Evolutionary conservation across 2,888 invertebrate genomes (phyloP).

Genomic region (Clostera curtula): DNA sequence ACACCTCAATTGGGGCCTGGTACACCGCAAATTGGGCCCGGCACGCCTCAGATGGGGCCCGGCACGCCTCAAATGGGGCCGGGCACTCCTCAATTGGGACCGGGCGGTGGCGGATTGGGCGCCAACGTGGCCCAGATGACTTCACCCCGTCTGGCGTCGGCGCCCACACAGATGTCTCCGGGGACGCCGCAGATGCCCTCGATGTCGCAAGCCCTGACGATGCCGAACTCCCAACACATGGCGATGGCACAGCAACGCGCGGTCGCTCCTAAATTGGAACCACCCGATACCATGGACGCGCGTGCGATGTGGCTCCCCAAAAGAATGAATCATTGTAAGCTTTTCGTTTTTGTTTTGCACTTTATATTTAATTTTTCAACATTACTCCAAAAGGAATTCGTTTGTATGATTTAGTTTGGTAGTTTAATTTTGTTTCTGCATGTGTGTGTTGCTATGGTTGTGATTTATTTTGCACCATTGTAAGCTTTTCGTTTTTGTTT

Average conservation of each 20-base stretch:
- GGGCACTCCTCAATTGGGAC: slow-evolving; percentile 33
- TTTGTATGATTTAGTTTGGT: no score
- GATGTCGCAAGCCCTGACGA: slow-evolving; percentile 56
- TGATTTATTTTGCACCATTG: slow-evolving; percentile 80
- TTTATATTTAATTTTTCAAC: slow-evolving; percentile 24
- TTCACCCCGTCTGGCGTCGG: slow-evolving; percentile 60
- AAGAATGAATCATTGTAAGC: slow-evolving; percentile 80
- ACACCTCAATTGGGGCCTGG: slow-evolving; percentile 36
- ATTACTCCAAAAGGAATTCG: neutral
- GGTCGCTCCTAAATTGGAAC: slow-evolving; percentile 75
- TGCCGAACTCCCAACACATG: slow-evolving; percentile 56
- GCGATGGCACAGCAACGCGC: slow-evolving; percentile 56
- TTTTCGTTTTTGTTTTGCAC: slow-evolving; percentile 43
- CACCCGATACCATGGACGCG: slow-evolving; percentile 75
- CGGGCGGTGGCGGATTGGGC: slow-evolving; percentile 32
- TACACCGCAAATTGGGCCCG: slow-evolving; percentile 37
- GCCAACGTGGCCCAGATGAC: slow-evolving; percentile 55
- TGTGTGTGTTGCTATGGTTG: no score
- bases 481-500: slow-evolving; percentile 67
- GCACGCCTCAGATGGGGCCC: slow-evolving; percentile 43
- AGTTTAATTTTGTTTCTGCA: no score
- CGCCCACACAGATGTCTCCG: slow-evolving; percentile 63
- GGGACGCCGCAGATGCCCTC: slow-evolving; percentile 61
- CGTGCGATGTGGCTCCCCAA: slow-evolving; percentile 79
- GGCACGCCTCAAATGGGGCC: slow-evolving; percentile 41